Percentiles rank a stretch among this genome's conserved stretches.
Evolutionary conservation across 2,888 invertebrate species (phyloP).

Genomic region (Pemphredon lugubris): DNA sequence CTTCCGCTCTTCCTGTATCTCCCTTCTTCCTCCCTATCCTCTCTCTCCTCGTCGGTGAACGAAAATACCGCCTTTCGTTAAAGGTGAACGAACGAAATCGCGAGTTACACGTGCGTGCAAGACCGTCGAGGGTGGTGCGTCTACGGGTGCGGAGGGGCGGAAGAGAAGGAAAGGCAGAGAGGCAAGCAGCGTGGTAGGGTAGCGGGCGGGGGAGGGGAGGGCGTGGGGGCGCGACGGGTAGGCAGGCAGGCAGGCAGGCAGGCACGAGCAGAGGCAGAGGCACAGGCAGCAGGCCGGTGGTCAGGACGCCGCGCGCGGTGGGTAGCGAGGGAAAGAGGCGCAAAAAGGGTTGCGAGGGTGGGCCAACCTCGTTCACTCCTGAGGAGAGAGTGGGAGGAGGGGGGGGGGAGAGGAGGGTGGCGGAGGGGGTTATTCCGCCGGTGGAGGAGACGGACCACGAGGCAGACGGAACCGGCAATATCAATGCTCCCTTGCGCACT

Average conservation of each 20-base stretch:
- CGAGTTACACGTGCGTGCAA: conserved; percentile 68
- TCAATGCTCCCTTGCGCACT: conserved; percentile 63
- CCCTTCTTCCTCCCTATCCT: conserved; percentile 16
- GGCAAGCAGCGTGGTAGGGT: too few species aligned
- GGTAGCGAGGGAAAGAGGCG: conserved; percentile 32
- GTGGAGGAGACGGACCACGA: conserved; percentile 55
- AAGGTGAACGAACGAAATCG: conserved; percentile 71
- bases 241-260: too few species aligned
- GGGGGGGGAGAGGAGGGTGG: background rate
- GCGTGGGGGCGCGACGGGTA: too few species aligned
- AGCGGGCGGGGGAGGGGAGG: background rate
- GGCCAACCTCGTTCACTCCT: conserved; percentile 26
- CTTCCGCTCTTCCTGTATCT: conserved; percentile 31
- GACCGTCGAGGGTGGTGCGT: conserved; percentile 44
- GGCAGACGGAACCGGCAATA: conserved; percentile 67
- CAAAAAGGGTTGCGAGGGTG: conserved; percentile 49
- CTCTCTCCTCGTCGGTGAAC: conserved; percentile 34
- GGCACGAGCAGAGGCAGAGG: too few species aligned
- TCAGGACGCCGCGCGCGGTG: background rate
- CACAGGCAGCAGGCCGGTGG: too few species aligned
- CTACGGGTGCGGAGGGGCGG: conserved; percentile 46
- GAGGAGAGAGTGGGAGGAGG: background rate
- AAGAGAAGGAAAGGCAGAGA: conserved; percentile 5
- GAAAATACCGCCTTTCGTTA: conserved; percentile 69
- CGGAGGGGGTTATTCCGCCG: conserved; percentile 16